Conservation (phyloP, 2,797 vertebrate species). For the Philypnodon macrostomus region DNA sequence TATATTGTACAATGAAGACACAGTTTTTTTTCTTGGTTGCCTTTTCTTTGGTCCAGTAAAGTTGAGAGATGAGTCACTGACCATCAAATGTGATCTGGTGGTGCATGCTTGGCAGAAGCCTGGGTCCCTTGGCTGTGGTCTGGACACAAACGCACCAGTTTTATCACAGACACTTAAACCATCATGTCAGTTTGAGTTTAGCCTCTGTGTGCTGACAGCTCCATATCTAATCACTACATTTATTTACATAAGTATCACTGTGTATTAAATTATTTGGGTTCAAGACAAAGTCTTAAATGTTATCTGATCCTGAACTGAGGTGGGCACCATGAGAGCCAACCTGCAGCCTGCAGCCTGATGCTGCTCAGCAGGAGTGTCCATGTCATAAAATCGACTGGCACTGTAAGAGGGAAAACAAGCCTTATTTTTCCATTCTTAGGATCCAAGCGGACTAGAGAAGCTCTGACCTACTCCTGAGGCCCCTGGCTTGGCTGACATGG, state of each 20-base stretch:
- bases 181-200: conserved; percentile 46
- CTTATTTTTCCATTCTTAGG: conserved; percentile 70
- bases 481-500: conserved; percentile 63
- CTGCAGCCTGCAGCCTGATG: conserved; percentile 54
- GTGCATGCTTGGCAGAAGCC: conserved; percentile 55
- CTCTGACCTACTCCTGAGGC: conserved; percentile 65
- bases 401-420: conserved; percentile 62
- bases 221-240: conserved; percentile 28
- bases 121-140: conserved; percentile 56
- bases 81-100: conserved; percentile 53
- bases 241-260: conserved; percentile 20
- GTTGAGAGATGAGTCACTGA: conserved; percentile 57
- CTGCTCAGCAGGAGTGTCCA: conserved; percentile 60
- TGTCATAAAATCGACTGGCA: conserved; percentile 64
- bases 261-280: conserved; percentile 30
- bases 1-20: conserved; percentile 4
- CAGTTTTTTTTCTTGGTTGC: conserved; percentile 3
- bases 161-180: conserved; percentile 55
- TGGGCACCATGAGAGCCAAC: conserved; percentile 21
- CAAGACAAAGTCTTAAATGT: conserved; percentile 22
- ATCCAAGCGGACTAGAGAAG: conserved; percentile 57
- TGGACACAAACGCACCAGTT: conserved; percentile 54
- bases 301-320: conserved; percentile 34
- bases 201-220: conserved; percentile 40
- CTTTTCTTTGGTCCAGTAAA: conserved; percentile 52